phyloP scores from a whole-genome alignment of 2,797 vertebrate species.

The Gymnocypris eckloni region DNA sequence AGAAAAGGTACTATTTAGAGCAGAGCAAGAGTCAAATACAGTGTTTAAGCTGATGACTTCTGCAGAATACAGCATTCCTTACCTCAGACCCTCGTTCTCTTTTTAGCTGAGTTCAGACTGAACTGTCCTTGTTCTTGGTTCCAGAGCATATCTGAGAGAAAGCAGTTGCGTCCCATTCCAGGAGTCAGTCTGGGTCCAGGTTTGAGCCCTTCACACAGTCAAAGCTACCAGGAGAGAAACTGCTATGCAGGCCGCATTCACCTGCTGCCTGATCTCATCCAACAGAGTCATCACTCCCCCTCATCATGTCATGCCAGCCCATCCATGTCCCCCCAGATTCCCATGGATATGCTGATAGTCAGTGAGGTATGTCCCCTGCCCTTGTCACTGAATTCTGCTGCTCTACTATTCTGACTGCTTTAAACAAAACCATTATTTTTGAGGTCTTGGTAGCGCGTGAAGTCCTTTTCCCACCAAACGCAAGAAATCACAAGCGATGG shows the following conservation, averaged over 20 bases:
- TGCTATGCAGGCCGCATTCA: constrained; percentile 94
- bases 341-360: constrained; percentile 75
- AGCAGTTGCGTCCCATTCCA: constrained; percentile 73
- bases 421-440: neutral
- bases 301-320: constrained; percentile 94
- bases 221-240: constrained; percentile 93
- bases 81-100: constrained; percentile 22
- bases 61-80: neutral
- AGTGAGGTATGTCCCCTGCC: constrained; percentile 76
- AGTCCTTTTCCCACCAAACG: neutral
- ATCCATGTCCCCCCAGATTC: constrained; percentile 91
- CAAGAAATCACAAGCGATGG: neutral
- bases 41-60: neutral
- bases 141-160: constrained; percentile 96
- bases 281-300: constrained; percentile 99
- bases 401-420: constrained; percentile 15
- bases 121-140: constrained; percentile 97
- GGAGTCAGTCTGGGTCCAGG: constrained; percentile 68
- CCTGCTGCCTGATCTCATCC: constrained; percentile 99
- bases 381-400: constrained; percentile 40
- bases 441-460: neutral
- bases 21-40: neutral
- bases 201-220: constrained; percentile 77
- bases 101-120: constrained; percentile 83
- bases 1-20: neutral